Percentiles rank a stretch among this genome's conserved stretches.
Conservation (phyloP, 2,888 invertebrate species). For the Ethmia dodecea region DNA sequence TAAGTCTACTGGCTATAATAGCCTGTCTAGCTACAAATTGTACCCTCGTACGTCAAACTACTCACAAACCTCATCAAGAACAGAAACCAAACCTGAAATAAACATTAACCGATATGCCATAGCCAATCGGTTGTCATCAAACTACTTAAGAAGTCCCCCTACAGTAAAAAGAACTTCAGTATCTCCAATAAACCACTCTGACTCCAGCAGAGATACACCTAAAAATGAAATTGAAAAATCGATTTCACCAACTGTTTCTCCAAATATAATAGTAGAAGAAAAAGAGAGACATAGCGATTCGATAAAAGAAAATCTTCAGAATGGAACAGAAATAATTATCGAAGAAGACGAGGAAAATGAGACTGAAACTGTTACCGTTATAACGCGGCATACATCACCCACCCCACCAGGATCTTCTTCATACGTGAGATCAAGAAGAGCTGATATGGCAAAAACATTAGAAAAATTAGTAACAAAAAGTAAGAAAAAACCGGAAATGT, state of each 20-base stretch:
- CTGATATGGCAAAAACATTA: slow-evolving; percentile 84
- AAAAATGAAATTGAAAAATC: slow-evolving; percentile 41
- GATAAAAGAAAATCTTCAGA: slow-evolving; percentile 16
- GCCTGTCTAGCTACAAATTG: slow-evolving; percentile 69
- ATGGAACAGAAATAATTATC: slow-evolving; percentile 24
- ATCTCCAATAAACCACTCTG: slow-evolving; percentile 51
- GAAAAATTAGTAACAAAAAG: slow-evolving; percentile 82
- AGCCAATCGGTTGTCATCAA: slow-evolving; percentile 58
- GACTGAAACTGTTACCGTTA: slow-evolving; percentile 76
- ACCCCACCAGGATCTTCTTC: slow-evolving; percentile 82
- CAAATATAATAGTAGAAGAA: slow-evolving; percentile 29
- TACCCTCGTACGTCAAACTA: slow-evolving; percentile 70
- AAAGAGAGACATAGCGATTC: slow-evolving; percentile 23
- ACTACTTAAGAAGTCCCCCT: slow-evolving; percentile 59
- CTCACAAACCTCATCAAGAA: slow-evolving; percentile 43
- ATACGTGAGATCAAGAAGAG: slow-evolving; percentile 81
- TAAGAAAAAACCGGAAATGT: slow-evolving; percentile 73
- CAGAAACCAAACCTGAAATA: slow-evolving; percentile 46
- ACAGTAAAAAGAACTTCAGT: slow-evolving; percentile 53
- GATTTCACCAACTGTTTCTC: slow-evolving; percentile 23
- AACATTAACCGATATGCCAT: slow-evolving; percentile 59
- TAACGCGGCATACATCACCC: slow-evolving; percentile 88
- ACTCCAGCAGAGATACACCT: slow-evolving; percentile 19
- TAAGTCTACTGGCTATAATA: slow-evolving; percentile 71
- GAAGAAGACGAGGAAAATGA: slow-evolving; percentile 36